Base-by-base conservation (phyloP, 2,797 vertebrate genomes). In the Fistularia tabacaria region DNA sequence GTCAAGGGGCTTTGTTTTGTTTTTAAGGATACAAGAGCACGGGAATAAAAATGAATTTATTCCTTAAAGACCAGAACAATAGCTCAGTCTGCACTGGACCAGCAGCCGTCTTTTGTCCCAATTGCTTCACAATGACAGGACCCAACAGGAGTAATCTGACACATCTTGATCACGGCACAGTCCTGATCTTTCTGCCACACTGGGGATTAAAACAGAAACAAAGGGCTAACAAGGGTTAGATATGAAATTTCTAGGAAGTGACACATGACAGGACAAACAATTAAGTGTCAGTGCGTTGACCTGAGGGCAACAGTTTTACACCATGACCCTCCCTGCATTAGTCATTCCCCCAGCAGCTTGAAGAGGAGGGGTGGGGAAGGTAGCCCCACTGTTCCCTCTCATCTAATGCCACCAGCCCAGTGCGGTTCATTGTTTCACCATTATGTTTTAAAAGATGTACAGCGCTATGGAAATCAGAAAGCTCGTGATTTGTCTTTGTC, bases 201-300 rank as follows among this genome's bases (percentile, higher is more conserved):
- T 68, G 69, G 77, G 86, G 87, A 91, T 91, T 88, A 86, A 83
- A 89, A 85, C 76, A 76, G 85, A 82, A 86, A 80, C 79, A 75
- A 49, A 15, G 66, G 81, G 85, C 76, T 82, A 86, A 85, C 83
- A 78, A 77, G 79, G 85, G 86, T 85, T 79, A 87, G 71, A 88
- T 87, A 87, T 90, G 86, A 90, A 85, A 88, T 85, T 87, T 88
- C 82, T 80, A 80, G 77, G 81, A 90, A 87, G 86, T 85, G 87
- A 90, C 88, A 89, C 78, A 87, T 90, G 87, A 90, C 85, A 89
- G 84, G 86, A 88, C 79, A 87, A 89, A 90, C 87, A 86, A 87
- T 90, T 81, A 86, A 86, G 86, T 85, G 88, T 91, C 86, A 89
- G 77, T 74, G 51, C 5, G 62, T 71, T 77, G 85, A 90, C 85